A percentile compares a stretch with the other conserved stretches of the same genome.
phyloP scores from a whole-genome alignment of 2,113 vertebrate species.

The Turdus rufiventris region DNA sequence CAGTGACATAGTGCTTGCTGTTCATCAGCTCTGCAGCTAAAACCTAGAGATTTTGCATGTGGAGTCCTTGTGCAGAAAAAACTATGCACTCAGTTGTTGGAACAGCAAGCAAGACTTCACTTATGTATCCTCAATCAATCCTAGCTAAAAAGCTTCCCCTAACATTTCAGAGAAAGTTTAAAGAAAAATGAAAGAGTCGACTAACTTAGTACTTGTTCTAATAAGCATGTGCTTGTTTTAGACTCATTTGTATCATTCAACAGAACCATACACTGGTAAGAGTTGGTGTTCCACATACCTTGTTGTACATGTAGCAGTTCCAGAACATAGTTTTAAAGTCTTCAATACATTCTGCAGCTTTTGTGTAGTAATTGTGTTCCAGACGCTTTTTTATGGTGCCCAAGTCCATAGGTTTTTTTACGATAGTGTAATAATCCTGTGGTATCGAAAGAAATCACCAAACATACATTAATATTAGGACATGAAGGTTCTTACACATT shows the following conservation, averaged over 20 bases:
- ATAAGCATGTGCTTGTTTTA: background rate
- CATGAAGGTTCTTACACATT: background rate
- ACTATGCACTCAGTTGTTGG: background rate
- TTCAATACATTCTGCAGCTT: constrained; percentile 84
- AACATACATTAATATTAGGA: background rate
- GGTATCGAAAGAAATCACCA: background rate
- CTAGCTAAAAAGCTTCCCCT: background rate
- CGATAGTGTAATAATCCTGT: constrained; percentile 92
- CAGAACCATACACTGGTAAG: background rate
- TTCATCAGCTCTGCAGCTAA: background rate
- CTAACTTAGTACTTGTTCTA: background rate
- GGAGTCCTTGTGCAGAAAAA: background rate
- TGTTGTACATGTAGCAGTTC: constrained; percentile 93
- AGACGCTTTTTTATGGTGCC: constrained; percentile 88
- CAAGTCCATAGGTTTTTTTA: constrained; percentile 92
- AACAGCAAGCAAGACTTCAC: background rate
- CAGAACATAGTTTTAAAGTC: constrained; percentile 91
- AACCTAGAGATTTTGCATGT: background rate
- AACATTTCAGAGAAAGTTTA: background rate
- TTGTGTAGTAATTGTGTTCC: constrained; percentile 87
- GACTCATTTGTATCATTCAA: background rate
- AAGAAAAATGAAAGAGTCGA: background rate
- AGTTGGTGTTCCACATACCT: constrained; percentile 64
- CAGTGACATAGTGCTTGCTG: background rate
- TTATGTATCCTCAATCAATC: rapidly evolving